These are phyloP conservation scores for Syrista parreyssii DNA, from an alignment of 2,888 invertebrate genomes.

Conservation along the genomic window DNA sequence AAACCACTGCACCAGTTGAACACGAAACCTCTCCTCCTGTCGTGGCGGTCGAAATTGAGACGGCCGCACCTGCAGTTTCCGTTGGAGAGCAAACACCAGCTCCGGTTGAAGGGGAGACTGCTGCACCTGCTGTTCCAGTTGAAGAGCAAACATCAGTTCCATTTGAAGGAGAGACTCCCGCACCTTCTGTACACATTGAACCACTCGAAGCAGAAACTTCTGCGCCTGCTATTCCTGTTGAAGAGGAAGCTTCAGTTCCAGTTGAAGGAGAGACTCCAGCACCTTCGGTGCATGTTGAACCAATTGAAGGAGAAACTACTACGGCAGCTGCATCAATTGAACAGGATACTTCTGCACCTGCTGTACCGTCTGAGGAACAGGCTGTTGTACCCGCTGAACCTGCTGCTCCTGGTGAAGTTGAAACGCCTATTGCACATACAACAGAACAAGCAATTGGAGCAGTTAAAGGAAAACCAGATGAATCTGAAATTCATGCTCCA, in stretches of 20 bases:
- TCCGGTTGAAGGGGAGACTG: slow-evolving; percentile 18
- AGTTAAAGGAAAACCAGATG: slow-evolving; percentile 23
- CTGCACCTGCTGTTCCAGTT: slow-evolving; percentile 15
- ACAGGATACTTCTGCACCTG: slow-evolving; percentile 17
- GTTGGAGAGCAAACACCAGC: slow-evolving; percentile 18
- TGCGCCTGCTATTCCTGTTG: slow-evolving; percentile 17
- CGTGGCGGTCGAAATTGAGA: background rate
- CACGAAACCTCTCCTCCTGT: background rate
- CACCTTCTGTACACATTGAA: slow-evolving; percentile 14
- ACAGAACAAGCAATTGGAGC: slow-evolving; percentile 13
- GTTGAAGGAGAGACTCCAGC: slow-evolving; percentile 1
- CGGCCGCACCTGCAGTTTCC: slow-evolving; percentile 6
- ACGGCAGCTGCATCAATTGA: slow-evolving; percentile 18
- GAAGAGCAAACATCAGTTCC: slow-evolving; percentile 25
- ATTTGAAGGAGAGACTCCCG: slow-evolving; percentile 28
- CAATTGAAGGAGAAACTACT: slow-evolving; percentile 18
- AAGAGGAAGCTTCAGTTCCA: slow-evolving; percentile 18
- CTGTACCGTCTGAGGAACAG: background rate
- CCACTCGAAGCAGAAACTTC: slow-evolving; percentile 16
- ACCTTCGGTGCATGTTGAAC: slow-evolving; percentile 7
- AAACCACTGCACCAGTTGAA: slow-evolving; percentile 19
- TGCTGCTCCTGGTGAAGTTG: slow-evolving; percentile 17
- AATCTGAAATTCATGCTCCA: background rate
- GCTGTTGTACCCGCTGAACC: background rate
- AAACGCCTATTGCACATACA: slow-evolving; percentile 16